phyloP scores from a whole-genome alignment of 2,113 vertebrate species.

The Pseudorasbora parva region DNA sequence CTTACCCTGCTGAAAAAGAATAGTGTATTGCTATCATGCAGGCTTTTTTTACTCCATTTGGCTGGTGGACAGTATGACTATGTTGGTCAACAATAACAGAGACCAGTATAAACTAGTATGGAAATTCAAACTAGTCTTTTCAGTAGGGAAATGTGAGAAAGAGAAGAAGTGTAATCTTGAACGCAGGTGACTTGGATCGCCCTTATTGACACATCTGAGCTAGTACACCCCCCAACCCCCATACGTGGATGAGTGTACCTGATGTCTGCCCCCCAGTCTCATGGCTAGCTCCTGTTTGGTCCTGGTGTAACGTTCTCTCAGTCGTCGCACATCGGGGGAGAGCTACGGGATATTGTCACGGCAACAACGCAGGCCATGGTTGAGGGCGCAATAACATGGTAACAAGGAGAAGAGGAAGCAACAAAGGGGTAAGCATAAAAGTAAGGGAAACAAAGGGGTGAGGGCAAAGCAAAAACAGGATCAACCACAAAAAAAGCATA shows the following conservation, averaged over 20 bases:
- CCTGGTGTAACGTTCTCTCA: constrained; percentile 89
- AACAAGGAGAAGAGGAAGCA: constrained; percentile 45
- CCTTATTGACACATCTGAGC: background rate
- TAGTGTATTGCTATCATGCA: background rate
- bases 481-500: constrained; percentile 63
- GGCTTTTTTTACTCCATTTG: background rate
- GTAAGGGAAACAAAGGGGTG: constrained; percentile 44
- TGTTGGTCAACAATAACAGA: background rate
- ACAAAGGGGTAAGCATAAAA: constrained; percentile 15
- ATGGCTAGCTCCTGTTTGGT: constrained; percentile 90
- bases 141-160: background rate
- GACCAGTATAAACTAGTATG: background rate
- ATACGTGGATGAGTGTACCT: constrained; percentile 77
- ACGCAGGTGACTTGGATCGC: background rate
- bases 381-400: constrained; percentile 47
- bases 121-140: background rate
- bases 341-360: constrained; percentile 75
- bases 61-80: background rate
- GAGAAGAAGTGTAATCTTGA: background rate
- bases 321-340: constrained; percentile 87
- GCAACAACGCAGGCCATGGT: constrained; percentile 58
- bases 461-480: constrained; percentile 67
- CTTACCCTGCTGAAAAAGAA: constrained; percentile 6
- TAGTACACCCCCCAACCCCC: background rate
- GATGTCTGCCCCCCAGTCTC: constrained; percentile 88